Evolutionary conservation across 2,797 vertebrate species (phyloP).

Genomic region (Cynopterus sphinx): DNA sequence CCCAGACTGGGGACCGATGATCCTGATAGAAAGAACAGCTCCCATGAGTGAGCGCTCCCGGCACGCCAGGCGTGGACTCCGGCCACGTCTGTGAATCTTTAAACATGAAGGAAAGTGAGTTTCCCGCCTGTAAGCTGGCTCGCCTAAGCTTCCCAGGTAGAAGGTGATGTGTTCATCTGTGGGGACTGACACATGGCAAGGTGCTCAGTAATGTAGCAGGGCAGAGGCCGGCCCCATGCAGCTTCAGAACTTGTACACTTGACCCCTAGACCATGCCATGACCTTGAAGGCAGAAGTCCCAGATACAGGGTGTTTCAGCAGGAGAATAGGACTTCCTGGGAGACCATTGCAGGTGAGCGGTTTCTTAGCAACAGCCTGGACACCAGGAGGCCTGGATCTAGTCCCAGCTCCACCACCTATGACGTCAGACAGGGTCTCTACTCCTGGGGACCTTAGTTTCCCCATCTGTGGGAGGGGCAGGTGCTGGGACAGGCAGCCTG

Average conservation of each 20-base stretch:
- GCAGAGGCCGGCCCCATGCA: not conserved
- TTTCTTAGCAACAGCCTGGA: not conserved
- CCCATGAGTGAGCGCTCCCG: not conserved
- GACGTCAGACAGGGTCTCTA: not conserved
- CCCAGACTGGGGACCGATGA: accelerated
- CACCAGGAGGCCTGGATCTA: not conserved
- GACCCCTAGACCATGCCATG: not conserved
- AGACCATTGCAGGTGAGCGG: not conserved
- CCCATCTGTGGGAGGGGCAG: no score
- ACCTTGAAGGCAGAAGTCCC: not conserved
- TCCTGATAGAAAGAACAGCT: not conserved
- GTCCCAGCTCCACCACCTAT: not conserved
- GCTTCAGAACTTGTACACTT: not conserved
- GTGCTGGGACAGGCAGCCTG: not conserved
- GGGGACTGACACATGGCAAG: accelerated
- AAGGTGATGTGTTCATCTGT: not conserved
- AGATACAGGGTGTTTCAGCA: not conserved
- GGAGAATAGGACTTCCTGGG: not conserved
- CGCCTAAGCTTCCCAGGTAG: not conserved
- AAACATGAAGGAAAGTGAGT: not conserved
- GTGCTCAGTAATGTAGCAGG: not conserved
- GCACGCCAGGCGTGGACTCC: not conserved
- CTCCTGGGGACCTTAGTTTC: not conserved
- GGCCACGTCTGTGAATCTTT: not conserved
- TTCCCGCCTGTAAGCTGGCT: no score